These are phyloP conservation scores for Drosophila littoralis DNA, from an alignment of 1,140 invertebrate genomes.

Conservation along the genomic window DNA sequence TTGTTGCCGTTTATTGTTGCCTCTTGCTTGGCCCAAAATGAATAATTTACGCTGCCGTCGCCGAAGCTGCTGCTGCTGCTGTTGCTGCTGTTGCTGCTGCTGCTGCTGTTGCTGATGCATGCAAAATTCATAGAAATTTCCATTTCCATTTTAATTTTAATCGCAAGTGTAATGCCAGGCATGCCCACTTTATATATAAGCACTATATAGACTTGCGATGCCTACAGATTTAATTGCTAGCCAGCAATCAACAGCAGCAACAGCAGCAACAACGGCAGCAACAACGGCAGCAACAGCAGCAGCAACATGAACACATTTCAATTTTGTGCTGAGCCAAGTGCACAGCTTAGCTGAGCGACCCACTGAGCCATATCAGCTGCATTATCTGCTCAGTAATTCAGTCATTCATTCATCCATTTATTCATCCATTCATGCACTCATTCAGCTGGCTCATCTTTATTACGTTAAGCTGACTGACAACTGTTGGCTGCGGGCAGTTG, in stretches of 20 bases:
- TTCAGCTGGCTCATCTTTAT: conserved; percentile 28
- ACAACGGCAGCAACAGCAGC: background rate
- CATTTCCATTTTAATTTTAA: conserved; percentile 75
- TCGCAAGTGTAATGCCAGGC: conserved; percentile 52
- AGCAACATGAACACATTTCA: conserved; percentile 22
- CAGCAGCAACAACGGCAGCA: conserved; percentile 18
- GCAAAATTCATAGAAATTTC: conserved; percentile 74
- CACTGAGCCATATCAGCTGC: conserved; percentile 25
- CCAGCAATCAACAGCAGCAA: conserved; percentile 25
- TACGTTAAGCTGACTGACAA: conserved; percentile 28
- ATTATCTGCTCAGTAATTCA: conserved; percentile 41
- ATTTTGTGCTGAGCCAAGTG: conserved; percentile 27
- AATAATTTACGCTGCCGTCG: conserved; percentile 66
- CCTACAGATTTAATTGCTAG: conserved; percentile 66
- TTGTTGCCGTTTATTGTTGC: conserved; percentile 12
- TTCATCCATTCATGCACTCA: background rate
- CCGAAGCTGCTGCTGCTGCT: conserved; percentile 10
- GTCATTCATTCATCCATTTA: background rate
- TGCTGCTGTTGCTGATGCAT: conserved; percentile 66
- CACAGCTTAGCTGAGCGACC: conserved; percentile 22
- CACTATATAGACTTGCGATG: conserved; percentile 31
- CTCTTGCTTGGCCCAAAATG: conserved; percentile 64
- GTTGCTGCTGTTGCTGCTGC: conserved; percentile 10
- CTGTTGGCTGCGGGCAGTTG: conserved; percentile 25
- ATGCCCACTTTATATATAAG: conserved; percentile 30